Evolutionary conservation across 1,140 invertebrate genomes (phyloP).

Genomic region (Ridgeia piscesae): DNA sequence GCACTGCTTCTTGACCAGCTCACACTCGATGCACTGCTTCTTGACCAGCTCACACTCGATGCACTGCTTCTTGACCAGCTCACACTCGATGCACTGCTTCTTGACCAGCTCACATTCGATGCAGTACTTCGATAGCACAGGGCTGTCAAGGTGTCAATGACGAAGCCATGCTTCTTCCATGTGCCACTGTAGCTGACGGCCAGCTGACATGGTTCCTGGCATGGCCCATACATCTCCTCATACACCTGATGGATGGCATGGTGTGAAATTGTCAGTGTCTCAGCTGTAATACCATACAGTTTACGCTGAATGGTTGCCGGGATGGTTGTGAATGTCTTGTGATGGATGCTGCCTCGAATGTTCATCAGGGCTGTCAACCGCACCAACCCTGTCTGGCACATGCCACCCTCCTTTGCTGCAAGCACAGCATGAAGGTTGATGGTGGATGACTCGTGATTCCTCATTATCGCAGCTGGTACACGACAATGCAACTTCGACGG

Average conservation of each 20-base stretch:
- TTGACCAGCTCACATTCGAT: not conserved
- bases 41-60: too few species aligned
- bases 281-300: not conserved
- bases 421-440: constrained; percentile 7
- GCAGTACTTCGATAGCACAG: not conserved
- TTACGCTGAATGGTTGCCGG: not conserved
- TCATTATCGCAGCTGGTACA: not conserved
- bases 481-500: not conserved
- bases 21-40: too few species aligned
- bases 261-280: not conserved
- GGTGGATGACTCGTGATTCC: not conserved
- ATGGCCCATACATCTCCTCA: not conserved
- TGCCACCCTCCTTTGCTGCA: not conserved
- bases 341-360: not conserved
- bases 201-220: not conserved
- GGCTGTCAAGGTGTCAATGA: not conserved
- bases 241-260: not conserved
- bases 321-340: not conserved
- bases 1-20: too few species aligned
- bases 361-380: not conserved
- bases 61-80: too few species aligned
- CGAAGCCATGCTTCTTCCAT: not conserved
- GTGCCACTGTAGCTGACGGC: not conserved
- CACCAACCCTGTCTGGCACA: constrained; percentile 6
- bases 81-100: too few species aligned